phyloP scores from a whole-genome alignment of 37 sponge, comb jelly and placozoan genomes.

The Chondrilla cf. caribensis region DNA sequence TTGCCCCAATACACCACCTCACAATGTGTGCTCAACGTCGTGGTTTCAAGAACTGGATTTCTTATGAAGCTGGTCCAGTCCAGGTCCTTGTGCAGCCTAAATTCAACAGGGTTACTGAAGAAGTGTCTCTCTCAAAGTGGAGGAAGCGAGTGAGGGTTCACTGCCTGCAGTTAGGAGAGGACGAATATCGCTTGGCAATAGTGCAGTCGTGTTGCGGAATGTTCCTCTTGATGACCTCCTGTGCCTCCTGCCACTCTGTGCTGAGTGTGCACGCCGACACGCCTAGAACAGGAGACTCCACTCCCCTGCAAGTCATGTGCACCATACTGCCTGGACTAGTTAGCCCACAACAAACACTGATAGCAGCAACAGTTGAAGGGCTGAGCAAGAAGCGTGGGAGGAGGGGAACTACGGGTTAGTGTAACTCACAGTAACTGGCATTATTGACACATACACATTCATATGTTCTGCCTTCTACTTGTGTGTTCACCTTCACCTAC shows the following conservation, averaged over 20 bases:
- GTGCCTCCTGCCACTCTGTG: constrained; percentile 47
- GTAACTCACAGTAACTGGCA: too few species aligned
- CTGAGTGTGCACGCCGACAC: constrained; percentile 29
- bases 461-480: too few species aligned
- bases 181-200: constrained; percentile 26
- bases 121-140: not conserved
- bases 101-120: not conserved
- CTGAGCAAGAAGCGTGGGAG: not conserved
- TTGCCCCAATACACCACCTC: constrained; percentile 14
- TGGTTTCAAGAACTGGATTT: constrained; percentile 7
- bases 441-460: too few species aligned
- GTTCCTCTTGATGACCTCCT: constrained; percentile 37
- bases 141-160: not conserved
- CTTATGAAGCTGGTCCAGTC: not conserved
- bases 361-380: not conserved
- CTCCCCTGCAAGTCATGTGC: constrained; percentile 11
- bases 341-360: not conserved
- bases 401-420: too few species aligned
- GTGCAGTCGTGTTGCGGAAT: constrained; percentile 21
- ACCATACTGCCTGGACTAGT: constrained; percentile 46
- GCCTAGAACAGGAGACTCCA: not conserved
- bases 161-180: constrained; percentile 29
- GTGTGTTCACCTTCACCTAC: too few species aligned
- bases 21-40: constrained; percentile 21
- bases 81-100: not conserved